Base-by-base conservation (phyloP, 35 echinoderm and acorn worm genomes). In the Amphiura filiformis region DNA sequence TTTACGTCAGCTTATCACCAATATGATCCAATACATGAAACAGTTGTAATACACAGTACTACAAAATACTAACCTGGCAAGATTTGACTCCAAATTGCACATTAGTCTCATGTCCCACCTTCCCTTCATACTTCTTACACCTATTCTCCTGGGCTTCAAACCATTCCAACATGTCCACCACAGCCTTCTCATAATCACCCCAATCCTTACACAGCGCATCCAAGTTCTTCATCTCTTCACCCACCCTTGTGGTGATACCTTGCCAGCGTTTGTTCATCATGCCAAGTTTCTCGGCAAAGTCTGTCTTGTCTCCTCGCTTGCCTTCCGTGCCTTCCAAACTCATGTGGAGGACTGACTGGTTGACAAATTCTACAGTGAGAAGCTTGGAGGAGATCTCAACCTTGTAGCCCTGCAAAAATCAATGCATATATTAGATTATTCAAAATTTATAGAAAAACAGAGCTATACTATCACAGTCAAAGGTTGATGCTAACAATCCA, bases 271-370 rank as follows among this genome's bases (percentile, higher is more conserved):
- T 81, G 39, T 98, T 98, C 92, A 98, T 98, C 1, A 47, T 56
- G 2, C 96, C 96, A 32, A 99, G 93, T 44, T 89, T 86, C 76
- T 99, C 96, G 56, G 96, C 96, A 83, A 99, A 94, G 80, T 99
- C 96, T 0, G 96, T 93, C 65, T 99, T 99, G 77, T 99, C 96
- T 20, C 84, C 90, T 56, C 96, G 77, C 75, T 92, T 84, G 32
- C 87, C 80, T 39, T 95, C 90, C 15, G 26, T n/a, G 17, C 89
- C 61, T 38, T 94, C 90, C 33, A 92, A 83, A 37, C 96, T 94
- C 80, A 92, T 94, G 38, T 90, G 93, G 35, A 91, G 81, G 1
- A 93, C 86, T 31, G 92, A 92, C 36, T 98, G 96, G 87, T 98
- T 98, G 82, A 98, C 90, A 88, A 98, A 98, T 79, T 98, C 96